A percentile compares a stretch with the other conserved stretches of the same genome.
These are phyloP conservation scores for Pemphredon lugubris DNA, from an alignment of 2,888 invertebrate species.

Conservation along the genomic window DNA sequence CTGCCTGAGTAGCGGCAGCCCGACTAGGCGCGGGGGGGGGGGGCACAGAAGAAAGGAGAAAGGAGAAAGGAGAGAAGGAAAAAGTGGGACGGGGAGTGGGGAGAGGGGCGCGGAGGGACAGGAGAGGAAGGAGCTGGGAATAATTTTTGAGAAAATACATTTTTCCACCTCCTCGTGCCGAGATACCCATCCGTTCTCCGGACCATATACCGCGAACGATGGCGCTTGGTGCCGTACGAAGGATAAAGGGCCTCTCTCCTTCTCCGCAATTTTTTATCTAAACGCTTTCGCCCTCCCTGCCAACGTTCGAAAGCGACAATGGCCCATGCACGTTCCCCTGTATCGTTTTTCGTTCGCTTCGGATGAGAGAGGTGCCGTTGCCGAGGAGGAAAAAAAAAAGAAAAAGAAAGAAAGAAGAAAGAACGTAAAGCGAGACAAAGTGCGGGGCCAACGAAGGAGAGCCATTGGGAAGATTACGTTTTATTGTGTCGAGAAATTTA, in stretches of 20 bases:
- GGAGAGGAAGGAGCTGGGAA: slow-evolving; percentile 44
- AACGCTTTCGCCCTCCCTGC: slow-evolving; percentile 61
- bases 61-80: background rate
- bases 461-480: background rate
- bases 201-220: slow-evolving; percentile 67
- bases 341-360: slow-evolving; percentile 36
- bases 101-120: background rate
- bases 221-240: slow-evolving; percentile 41
- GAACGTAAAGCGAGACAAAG: slow-evolving; percentile 6
- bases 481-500: too few species aligned
- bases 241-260: slow-evolving; percentile 58
- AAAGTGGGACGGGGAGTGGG: background rate
- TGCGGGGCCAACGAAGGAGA: slow-evolving; percentile 1
- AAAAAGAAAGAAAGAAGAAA: background rate
- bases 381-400: background rate
- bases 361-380: background rate
- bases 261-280: slow-evolving; percentile 72
- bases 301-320: slow-evolving; percentile 56
- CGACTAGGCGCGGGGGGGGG: background rate
- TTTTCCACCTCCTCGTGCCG: slow-evolving; percentile 60
- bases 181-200: slow-evolving; percentile 69
- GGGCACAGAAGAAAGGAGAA: background rate
- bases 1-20: slow-evolving; percentile 30
- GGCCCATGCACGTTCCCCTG: slow-evolving; percentile 23
- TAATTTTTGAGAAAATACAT: slow-evolving; percentile 74